These are phyloP conservation scores for Chiroxiphia lanceolata DNA, from an alignment of 2,797 vertebrate genomes.

Conservation along the genomic window DNA sequence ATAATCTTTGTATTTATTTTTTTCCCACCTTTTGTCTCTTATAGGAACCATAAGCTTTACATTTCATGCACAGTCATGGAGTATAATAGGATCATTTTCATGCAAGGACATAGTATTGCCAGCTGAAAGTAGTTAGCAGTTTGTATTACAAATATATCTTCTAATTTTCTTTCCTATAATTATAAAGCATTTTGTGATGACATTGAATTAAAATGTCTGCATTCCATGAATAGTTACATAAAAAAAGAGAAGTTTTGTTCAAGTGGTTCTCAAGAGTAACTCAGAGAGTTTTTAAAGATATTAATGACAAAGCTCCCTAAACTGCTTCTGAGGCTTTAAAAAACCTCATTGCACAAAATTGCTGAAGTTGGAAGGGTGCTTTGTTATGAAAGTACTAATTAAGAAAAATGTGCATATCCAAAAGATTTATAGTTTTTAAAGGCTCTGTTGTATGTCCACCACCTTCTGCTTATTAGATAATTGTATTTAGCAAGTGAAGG, in stretches of 20 bases:
- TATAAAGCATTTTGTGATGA: constrained; percentile 70
- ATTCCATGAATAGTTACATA: constrained; percentile 51
- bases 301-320: not conserved
- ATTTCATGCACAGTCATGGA: constrained; percentile 60
- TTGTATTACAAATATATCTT: constrained; percentile 76
- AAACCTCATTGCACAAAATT: not conserved
- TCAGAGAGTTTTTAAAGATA: not conserved
- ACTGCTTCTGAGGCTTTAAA: not conserved
- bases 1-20: not conserved
- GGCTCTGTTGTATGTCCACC: not conserved
- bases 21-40: constrained; percentile 14
- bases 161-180: constrained; percentile 72
- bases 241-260: constrained; percentile 25
- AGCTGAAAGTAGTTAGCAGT: constrained; percentile 78
- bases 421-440: not conserved
- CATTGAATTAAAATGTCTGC: constrained; percentile 68
- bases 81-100: constrained; percentile 75
- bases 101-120: constrained; percentile 71
- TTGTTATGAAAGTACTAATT: not conserved
- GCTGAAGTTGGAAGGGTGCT: not conserved
- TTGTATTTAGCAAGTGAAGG: not conserved
- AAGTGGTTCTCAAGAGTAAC: not conserved
- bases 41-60: constrained; percentile 63
- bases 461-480: not conserved
- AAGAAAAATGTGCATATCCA: not conserved